A percentile compares a stretch with the other conserved stretches of the same genome.
phyloP scores from a whole-genome alignment of 2,113 vertebrate genomes.

The Petrocephalus zakoni region DNA sequence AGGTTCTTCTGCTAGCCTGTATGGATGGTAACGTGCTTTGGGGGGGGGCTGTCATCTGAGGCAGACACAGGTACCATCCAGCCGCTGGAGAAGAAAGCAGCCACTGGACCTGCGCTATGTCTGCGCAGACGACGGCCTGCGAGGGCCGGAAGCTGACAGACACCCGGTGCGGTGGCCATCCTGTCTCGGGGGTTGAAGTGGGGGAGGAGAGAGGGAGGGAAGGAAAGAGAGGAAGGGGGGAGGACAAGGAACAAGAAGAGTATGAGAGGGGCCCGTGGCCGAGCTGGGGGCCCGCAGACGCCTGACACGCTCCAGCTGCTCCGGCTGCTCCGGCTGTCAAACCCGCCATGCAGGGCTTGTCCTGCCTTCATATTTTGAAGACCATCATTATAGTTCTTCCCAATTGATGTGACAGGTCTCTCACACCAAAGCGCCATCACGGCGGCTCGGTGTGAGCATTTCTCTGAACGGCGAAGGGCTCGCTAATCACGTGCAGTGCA shows the following conservation, averaged over 20 bases:
- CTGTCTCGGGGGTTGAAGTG: background rate
- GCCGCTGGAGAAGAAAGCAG: background rate
- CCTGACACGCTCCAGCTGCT: background rate
- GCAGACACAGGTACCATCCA: background rate
- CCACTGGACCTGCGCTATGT: background rate
- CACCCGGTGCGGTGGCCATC: background rate
- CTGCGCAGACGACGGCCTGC: background rate
- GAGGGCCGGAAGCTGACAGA: background rate
- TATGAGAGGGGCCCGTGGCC: background rate
- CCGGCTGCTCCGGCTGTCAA: background rate
- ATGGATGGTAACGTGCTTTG: background rate
- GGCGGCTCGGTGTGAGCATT: background rate
- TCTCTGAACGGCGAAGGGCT: background rate
- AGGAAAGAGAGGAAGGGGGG: background rate
- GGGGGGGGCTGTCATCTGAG: background rate
- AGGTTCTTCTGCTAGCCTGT: background rate
- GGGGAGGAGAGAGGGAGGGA: background rate
- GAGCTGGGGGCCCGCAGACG: background rate
- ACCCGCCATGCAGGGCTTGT: background rate
- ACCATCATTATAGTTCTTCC: background rate
- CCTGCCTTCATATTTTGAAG: background rate
- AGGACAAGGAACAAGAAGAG: background rate
- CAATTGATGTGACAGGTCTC: background rate
- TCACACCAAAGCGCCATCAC: background rate
- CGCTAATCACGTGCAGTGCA: background rate